phyloP scores from a whole-genome alignment of 1,140 invertebrate species.

The Psilanteris sp. region DNA sequence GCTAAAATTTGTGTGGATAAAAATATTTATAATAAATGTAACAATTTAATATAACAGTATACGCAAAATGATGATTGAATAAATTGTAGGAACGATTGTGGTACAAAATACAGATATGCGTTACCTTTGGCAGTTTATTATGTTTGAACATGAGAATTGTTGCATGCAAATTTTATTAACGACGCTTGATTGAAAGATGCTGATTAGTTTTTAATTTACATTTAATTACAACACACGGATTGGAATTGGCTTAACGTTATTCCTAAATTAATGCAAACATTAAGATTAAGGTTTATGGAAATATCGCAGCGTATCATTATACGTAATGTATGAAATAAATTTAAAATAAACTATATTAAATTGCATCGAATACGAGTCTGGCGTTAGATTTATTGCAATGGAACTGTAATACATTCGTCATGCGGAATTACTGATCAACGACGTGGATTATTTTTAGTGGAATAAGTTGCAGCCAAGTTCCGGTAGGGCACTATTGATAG shows the following conservation, averaged over 20 bases:
- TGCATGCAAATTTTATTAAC: conserved; percentile 51
- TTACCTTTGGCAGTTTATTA: conserved; percentile 58
- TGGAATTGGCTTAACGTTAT: conserved; percentile 1
- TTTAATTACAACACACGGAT: conserved; percentile 31
- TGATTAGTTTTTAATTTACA: conserved; percentile 59
- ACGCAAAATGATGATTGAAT: conserved; percentile 60
- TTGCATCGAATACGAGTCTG: neutral
- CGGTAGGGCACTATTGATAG: conserved; percentile 58
- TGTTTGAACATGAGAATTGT: conserved; percentile 46
- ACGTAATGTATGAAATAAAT: too few relatives aligned
- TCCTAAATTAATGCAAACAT: conserved; percentile 26
- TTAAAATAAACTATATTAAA: conserved; percentile 9
- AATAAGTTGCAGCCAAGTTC: conserved; percentile 59
- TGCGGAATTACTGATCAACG: conserved; percentile 22
- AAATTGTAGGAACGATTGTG: conserved; percentile 56
- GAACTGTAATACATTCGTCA: conserved; percentile 14
- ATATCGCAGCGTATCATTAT: conserved; percentile 8
- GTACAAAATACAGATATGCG: conserved; percentile 56
- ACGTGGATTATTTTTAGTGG: conserved; percentile 53
- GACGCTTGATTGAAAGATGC: conserved; percentile 48
- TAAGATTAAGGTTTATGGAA: conserved; percentile 9
- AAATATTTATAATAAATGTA: too few relatives aligned
- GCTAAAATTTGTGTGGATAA: too few relatives aligned
- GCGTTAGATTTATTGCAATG: neutral
- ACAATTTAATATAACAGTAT: too few relatives aligned